Conservation (phyloP, 1,140 invertebrate genomes). For the Hypothenemus hampei region DNA sequence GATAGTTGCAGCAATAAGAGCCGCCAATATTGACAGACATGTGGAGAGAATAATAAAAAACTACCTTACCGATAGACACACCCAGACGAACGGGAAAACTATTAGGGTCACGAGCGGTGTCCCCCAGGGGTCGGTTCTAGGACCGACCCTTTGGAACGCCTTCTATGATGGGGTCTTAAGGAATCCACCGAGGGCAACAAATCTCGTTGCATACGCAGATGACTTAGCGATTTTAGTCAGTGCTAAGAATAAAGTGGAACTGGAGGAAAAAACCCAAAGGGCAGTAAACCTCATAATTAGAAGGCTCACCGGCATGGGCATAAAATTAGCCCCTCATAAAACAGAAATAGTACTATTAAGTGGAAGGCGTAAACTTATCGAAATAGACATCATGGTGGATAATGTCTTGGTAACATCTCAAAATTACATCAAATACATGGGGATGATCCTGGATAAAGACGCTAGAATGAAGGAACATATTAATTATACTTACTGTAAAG, state of each 20-base stretch:
- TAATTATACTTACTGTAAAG: neutral
- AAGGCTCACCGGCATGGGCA: neutral
- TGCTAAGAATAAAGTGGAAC: slow-evolving; percentile 1
- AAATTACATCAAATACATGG: neutral
- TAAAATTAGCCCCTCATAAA: slow-evolving; percentile 5
- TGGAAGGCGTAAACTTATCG: neutral
- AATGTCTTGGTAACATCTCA: neutral
- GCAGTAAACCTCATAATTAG: neutral
- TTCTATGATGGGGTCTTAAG: neutral
- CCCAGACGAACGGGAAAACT: neutral
- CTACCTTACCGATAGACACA: neutral
- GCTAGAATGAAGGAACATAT: slow-evolving; percentile 1
- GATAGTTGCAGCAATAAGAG: neutral
- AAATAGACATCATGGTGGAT: neutral
- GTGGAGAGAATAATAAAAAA: neutral
- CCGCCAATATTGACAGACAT: neutral
- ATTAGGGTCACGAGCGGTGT: neutral
- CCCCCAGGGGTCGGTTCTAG: neutral
- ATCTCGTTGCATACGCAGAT: slow-evolving; percentile 36
- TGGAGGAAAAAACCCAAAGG: slow-evolving; percentile 5
- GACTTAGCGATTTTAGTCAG: slow-evolving; percentile 30
- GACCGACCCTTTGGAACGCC: neutral
- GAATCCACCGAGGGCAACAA: no score
- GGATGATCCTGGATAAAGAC: neutral
- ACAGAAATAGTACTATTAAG: slow-evolving; percentile 1